Conservation (phyloP, 2,888 invertebrate genomes). For the Rhagonycha lutea region DNA sequence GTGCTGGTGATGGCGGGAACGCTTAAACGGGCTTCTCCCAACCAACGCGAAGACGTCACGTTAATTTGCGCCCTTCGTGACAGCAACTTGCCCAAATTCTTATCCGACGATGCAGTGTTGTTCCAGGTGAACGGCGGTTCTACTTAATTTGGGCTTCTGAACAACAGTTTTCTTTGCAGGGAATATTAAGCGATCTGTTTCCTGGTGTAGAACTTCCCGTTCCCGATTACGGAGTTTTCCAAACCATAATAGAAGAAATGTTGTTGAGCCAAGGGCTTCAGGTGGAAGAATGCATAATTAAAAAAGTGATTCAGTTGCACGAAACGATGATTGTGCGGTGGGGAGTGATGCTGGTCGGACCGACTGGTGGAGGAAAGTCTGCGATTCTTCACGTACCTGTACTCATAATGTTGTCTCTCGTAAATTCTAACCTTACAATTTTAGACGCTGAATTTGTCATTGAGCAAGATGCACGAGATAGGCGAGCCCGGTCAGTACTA, state of each 20-base stretch:
- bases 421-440: constrained; percentile 27
- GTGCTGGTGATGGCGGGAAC: constrained; percentile 92
- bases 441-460: constrained; percentile 72
- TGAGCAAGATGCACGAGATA: constrained; percentile 67
- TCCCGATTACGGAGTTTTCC: constrained; percentile 78
- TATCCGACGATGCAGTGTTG: constrained; percentile 80
- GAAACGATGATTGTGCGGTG: constrained; percentile 91
- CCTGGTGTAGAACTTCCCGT: constrained; percentile 80
- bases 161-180: constrained; percentile 53
- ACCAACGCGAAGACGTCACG: constrained; percentile 82
- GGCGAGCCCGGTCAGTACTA: constrained; percentile 66
- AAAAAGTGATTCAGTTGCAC: constrained; percentile 82
- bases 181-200: constrained; percentile 87
- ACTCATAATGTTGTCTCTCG: neutral
- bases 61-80: constrained; percentile 84
- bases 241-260: constrained; percentile 63
- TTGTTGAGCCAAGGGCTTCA: constrained; percentile 67
- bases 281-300: constrained; percentile 67
- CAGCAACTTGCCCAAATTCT: constrained; percentile 88
- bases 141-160: neutral
- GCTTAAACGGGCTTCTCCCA: constrained; percentile 81
- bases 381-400: constrained; percentile 70
- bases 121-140: constrained; percentile 63
- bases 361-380: constrained; percentile 86
- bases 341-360: constrained; percentile 92